A percentile compares a stretch with the other conserved stretches of the same genome.
These are phyloP conservation scores for Trichopoda pennipes DNA, from an alignment of 2,888 invertebrate species.

Conservation along the genomic window DNA sequence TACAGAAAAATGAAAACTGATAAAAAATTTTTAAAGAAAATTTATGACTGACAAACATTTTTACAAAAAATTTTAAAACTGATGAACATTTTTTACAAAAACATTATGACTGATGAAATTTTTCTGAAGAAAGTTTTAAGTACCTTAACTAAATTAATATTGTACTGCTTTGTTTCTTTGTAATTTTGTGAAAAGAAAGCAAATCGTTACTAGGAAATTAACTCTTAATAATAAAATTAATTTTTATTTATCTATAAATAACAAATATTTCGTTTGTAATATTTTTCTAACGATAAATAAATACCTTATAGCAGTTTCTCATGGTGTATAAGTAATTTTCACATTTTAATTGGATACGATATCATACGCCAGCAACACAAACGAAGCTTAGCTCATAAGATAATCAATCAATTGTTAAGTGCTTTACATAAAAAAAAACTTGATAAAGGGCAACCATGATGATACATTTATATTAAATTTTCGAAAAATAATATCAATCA, in stretches of 20 bases:
- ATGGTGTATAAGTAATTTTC: slow-evolving; percentile 26
- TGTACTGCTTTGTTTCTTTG: no score
- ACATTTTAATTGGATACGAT: not conserved
- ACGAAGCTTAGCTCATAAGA: not conserved
- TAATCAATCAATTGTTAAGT: slow-evolving; percentile 44
- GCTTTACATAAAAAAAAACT: not conserved
- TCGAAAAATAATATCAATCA: slow-evolving; percentile 48
- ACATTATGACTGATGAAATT: no score
- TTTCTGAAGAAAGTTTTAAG: no score
- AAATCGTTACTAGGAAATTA: not conserved
- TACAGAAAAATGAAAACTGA: no score
- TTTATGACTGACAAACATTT: no score
- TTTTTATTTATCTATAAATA: no score
- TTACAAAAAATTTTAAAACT: no score
- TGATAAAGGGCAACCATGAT: not conserved
- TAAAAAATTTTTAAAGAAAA: no score
- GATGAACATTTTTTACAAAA: no score
- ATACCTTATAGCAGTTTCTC: not conserved
- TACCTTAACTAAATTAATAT: no score
- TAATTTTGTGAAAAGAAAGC: not conserved
- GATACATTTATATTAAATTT: not conserved
- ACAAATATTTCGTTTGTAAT: no score
- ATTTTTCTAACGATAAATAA: no score
- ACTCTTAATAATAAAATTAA: not conserved
- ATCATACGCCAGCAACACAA: slow-evolving; percentile 35